Evolutionary conservation across 2,797 vertebrate genomes (phyloP), one percentile per base, ranked within the genome.

Genomic region (Zalophus californianus): DNA sequence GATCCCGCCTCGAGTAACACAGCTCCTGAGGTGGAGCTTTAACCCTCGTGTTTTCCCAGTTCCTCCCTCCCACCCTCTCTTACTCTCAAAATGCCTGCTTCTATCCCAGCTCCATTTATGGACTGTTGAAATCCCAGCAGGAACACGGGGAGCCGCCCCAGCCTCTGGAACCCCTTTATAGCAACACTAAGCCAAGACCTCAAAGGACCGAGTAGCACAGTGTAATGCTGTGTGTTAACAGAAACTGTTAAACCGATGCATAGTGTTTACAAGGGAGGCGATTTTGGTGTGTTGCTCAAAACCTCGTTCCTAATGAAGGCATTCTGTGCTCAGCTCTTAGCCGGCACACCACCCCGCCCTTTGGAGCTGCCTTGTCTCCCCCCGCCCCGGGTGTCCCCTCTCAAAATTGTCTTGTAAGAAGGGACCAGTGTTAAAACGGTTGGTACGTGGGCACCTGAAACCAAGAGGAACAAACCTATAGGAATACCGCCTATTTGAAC

Each of bases 101-200:
- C 29, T 23, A 66, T 29, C 75, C 0, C 27, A 13, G 29, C 35
- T 11, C 0, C 3, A 2, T 15, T 1, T 7, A 21, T 2, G 7
- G 18, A 12, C 16, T n/a, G 16, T 18, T 66, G 62, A 70, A 1
- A 70, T 20, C 50, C 50, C 14, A 50, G 16, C 18, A 29, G 27
- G 27, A 29, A 5, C 50, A 29, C 41, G 77, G 41, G 41, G 5
- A 41, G 41, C 41, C n/a, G n/a, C n/a, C n/a, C 29, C 12, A 29
- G 18, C 60, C 58, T 52, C 58, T 27, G 44, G 8, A 27, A 52
- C 35, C 7, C 44, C 4, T 52, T 52, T 52, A 50, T 13, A 50
- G 60, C 70, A 35, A 48, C 14, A 29, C 54, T 44, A 58, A 82
- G 0, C 41, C 41, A 41, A 41, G 41, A 41, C 41, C 41, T 41